Conservation (phyloP, 2,797 vertebrate species). For the Spinus olivaceus region DNA sequence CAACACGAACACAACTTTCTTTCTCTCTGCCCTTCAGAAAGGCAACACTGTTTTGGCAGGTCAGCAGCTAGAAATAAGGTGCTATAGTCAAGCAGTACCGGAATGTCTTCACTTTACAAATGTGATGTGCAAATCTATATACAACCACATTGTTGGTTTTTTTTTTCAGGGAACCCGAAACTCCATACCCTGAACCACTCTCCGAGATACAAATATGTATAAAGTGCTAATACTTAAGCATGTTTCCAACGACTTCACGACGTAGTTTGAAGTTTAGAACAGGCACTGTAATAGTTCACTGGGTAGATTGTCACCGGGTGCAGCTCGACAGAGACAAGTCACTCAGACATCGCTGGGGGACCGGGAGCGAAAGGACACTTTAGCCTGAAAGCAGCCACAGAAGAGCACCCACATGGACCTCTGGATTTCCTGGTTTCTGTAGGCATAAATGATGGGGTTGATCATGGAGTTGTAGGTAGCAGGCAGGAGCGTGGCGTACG, state of each 20-base stretch:
- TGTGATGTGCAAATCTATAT: conserved; percentile 70
- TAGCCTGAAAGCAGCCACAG: conserved; percentile 92
- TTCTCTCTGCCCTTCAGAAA: conserved; percentile 70
- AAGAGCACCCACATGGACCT: conserved; percentile 91
- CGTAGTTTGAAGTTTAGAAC: conserved; percentile 67
- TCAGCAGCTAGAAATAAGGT: conserved; percentile 91
- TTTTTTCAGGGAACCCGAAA: conserved; percentile 73
- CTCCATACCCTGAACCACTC: conserved; percentile 63
- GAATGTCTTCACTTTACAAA: conserved; percentile 84
- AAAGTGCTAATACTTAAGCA: conserved; percentile 88
- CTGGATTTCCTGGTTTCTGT: conserved; percentile 95
- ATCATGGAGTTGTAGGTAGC: conserved; percentile 99
- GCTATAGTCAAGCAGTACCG: conserved; percentile 79
- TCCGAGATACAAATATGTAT: conserved; percentile 78
- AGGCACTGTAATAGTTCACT: conserved; percentile 74
- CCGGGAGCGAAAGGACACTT: conserved; percentile 88
- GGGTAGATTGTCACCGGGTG: conserved; percentile 73
- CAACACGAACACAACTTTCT: conserved; percentile 56
- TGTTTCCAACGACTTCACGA: conserved; percentile 58
- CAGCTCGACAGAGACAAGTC: conserved; percentile 23
- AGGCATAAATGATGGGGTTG: conserved; percentile 98
- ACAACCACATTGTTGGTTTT: conserved; percentile 68
- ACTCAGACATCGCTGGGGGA: conserved; percentile 95
- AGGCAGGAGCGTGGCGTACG: conserved; percentile 92
- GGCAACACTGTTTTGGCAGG: conserved; percentile 96